Percentiles rank a stretch among this genome's conserved stretches.
These are phyloP conservation scores for Trigoniulus corallinus DNA, from an alignment of 1,140 invertebrate genomes.

Conservation along the genomic window DNA sequence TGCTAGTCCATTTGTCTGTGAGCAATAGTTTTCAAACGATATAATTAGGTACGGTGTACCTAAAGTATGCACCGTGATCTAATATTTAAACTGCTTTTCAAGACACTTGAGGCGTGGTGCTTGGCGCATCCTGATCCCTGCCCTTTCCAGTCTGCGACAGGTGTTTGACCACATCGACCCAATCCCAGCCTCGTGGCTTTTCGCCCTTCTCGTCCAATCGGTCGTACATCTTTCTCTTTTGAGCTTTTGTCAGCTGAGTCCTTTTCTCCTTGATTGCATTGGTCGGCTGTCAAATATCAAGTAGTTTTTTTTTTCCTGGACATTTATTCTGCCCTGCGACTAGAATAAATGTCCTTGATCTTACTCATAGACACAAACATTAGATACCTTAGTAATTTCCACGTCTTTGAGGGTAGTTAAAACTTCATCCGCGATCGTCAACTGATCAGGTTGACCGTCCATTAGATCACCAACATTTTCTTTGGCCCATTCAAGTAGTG, in stretches of 20 bases:
- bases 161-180: slow-evolving; percentile 90
- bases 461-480: slow-evolving; percentile 58
- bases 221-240: slow-evolving; percentile 77
- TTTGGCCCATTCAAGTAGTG: slow-evolving; percentile 78
- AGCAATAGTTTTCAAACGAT: no score
- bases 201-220: slow-evolving; percentile 62
- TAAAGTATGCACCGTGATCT: no score
- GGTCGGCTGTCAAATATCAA: background rate
- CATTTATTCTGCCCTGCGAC: background rate
- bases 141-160: slow-evolving; percentile 80
- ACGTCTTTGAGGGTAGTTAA: no score
- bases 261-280: slow-evolving; percentile 53
- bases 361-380: no score
- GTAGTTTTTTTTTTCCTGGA: no score
- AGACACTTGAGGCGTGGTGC: no score
- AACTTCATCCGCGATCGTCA: background rate
- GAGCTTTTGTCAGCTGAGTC: slow-evolving; percentile 61
- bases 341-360: slow-evolving; percentile 3
- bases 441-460: slow-evolving; percentile 43
- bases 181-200: slow-evolving; percentile 72
- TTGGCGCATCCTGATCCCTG: no score
- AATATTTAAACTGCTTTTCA: no score
- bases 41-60: no score
- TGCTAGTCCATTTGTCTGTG: no score
- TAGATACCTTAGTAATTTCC: no score